Base-by-base conservation (phyloP, 2,888 invertebrate species). In the Myathropa florea region DNA sequence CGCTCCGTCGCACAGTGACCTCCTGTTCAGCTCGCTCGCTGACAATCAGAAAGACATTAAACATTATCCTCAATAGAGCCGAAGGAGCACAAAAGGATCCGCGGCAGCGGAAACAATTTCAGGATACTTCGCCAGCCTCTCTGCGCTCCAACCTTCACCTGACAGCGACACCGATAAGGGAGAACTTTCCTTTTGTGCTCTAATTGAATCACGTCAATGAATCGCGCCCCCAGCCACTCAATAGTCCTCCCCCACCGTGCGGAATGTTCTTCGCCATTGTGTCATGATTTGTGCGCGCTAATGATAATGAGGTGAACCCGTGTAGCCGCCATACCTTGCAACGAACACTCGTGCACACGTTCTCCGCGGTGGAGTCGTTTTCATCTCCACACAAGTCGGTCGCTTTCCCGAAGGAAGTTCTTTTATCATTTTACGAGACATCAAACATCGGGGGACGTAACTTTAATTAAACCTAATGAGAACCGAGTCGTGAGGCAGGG, bases 391-490 rank as follows among this genome's bases (percentile, higher is more conserved):
- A 23, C 30, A 7, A 55, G 61, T 55, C 75, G 61, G 59, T 61
- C 36, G 71, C 76, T 72, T 67, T 28, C n/a, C 55, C 23, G 10
- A 18, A 18, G 55, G 59, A 77, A 77, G 55, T 80, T 75, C 71
- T 80, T 71, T 70, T 75, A 76, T 82, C 77, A 82, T 64, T 46
- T 18, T 18, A 46, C 18, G 46, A 46, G 23, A 76, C 65, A 63
- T 81, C 76, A 67, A 77, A 59, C 67, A 55, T 24, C 30, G 23
- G 63, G 70, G 55, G 75, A 76, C 64, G 61, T 70, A 68, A 85
- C 63, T 85, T 82, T 82, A 85, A 85, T 85, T 85, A 85, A 85
- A 77, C 76, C 72, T 85, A 85, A 85, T 78, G 85, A 81, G 76
- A 33, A 63, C n/a, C n/a, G n/a, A n/a, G n/a, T 57, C 77, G 46